Base-by-base conservation (phyloP, 2,888 invertebrate genomes). In the Pimpla rufipes region DNA sequence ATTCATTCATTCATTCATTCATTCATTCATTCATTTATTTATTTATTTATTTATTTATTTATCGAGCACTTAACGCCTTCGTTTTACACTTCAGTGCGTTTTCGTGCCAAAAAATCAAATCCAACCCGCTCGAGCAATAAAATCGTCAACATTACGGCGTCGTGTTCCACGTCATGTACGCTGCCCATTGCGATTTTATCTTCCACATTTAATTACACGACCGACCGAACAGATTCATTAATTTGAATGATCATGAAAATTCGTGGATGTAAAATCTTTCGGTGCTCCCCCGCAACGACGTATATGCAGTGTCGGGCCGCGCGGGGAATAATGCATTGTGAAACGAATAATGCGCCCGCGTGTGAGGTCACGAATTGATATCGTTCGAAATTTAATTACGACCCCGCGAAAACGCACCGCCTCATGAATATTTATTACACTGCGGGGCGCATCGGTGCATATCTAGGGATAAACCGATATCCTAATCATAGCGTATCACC, bases 341-440 rank as follows among this genome's bases (percentile, higher is more conserved):
- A 57, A 66, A 42, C 64, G 55, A 80, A 50, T 57, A 74, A 68
- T 68, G 18, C 35, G 37, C 35, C 21, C 59, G 52, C 62, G 62
- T 70, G 71, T 57, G 83, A 73, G 83, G 81, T 81, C 83, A 79
- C 79, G 57, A 83, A 86, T 85, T 85, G 81, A 85, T 86, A 86
- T 79, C 79, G 74, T 57, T 78, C 64, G 71, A 81, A 86, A 85
- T 85, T 85, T 80, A 85, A 85, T 85, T 79, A 83, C 77, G 57
- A 75, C 52, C 55, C 47, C 40, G 50, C 75, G 75, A 67, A 81
- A 79, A 76, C 68, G 50, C 52, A 71, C 76, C 57, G 21, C n/a
- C 70, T 37, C 35, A 71, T 71, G 71, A 71, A 71, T 57, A 71
- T 71, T 71, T 57, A 71, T 71, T 71, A 71, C 40, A 71, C 21